These are phyloP conservation scores for Drosophila erecta DNA, from an alignment of 1,140 invertebrate genomes.

Conservation along the genomic window DNA sequence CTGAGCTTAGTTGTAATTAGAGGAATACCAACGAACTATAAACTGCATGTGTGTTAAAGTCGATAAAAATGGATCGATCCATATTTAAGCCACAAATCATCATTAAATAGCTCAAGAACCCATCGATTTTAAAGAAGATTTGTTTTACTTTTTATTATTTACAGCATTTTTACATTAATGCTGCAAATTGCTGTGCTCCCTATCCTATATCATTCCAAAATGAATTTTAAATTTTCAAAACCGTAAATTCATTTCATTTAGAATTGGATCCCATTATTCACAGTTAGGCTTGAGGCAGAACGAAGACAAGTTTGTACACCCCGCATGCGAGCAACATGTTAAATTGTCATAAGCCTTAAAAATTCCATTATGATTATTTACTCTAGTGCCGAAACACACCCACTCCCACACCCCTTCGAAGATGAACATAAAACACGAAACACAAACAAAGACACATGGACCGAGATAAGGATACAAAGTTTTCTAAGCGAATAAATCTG, in stretches of 20 bases:
- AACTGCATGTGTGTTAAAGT: neutral
- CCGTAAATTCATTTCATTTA: constrained; percentile 69
- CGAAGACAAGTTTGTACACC: constrained; percentile 4
- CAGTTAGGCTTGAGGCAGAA: constrained; percentile 49
- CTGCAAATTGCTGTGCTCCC: too few species aligned
- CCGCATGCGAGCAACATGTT: constrained; percentile 48
- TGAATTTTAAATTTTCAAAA: constrained; percentile 30
- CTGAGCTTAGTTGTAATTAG: neutral
- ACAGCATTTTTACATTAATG: too few species aligned
- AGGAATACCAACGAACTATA: neutral
- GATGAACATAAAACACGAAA: constrained; percentile 60
- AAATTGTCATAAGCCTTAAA: constrained; percentile 80
- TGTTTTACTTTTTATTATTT: too few species aligned
- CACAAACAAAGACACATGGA: constrained; percentile 56
- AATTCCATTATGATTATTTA: constrained; percentile 83
- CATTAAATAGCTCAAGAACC: too few species aligned
- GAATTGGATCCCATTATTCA: constrained; percentile 45
- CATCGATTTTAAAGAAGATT: too few species aligned
- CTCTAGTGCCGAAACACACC: constrained; percentile 46
- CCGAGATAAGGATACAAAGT: constrained; percentile 75
- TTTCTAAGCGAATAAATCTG: constrained; percentile 80
- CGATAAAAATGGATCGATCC: too few species aligned
- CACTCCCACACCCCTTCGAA: neutral
- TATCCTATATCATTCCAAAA: neutral
- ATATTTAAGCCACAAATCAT: too few species aligned